A percentile compares a stretch with the other conserved stretches of the same genome.
Evolutionary conservation across 1,140 invertebrate species (phyloP).

Genomic region (Drosophila pruinosa): DNA sequence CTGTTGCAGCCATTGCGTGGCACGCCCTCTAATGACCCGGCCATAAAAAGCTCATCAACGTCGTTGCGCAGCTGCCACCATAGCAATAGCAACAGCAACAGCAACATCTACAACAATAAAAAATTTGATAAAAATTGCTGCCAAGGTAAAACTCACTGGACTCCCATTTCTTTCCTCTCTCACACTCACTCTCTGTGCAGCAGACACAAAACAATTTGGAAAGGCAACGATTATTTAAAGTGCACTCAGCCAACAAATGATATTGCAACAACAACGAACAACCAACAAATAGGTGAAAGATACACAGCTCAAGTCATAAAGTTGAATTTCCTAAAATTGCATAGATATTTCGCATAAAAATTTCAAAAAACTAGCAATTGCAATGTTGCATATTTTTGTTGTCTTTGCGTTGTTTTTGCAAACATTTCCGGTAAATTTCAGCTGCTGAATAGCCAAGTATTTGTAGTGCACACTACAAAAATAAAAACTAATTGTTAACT

Average conservation of each 20-base stretch:
- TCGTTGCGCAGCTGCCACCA: slow-evolving; percentile 44
- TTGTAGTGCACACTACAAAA: neutral
- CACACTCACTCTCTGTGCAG: neutral
- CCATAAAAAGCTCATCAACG: slow-evolving; percentile 78
- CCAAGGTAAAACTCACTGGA: slow-evolving; percentile 30
- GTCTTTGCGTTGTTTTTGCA: slow-evolving; percentile 1
- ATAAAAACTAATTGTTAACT: neutral
- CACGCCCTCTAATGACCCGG: slow-evolving; percentile 73
- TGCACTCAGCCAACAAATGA: slow-evolving; percentile 76
- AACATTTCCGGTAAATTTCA: slow-evolving; percentile 46
- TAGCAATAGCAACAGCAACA: slow-evolving; percentile 26
- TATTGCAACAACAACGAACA: slow-evolving; percentile 49
- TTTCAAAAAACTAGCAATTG: neutral
- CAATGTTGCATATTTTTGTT: neutral
- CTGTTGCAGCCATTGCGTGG: slow-evolving; percentile 39
- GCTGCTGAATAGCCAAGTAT: neutral
- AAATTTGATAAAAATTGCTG: slow-evolving; percentile 78
- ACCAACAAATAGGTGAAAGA: slow-evolving; percentile 55
- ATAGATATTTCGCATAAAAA: slow-evolving; percentile 24
- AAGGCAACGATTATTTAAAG: slow-evolving; percentile 79
- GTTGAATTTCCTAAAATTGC: slow-evolving; percentile 70
- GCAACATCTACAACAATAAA: slow-evolving; percentile 12
- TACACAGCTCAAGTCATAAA: slow-evolving; percentile 62
- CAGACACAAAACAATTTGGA: slow-evolving; percentile 67
- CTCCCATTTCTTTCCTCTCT: neutral